Percentiles rank a stretch among this genome's conserved stretches.
Conservation (phyloP, 2,888 invertebrate genomes). For the Odontocerum albicorne region DNA sequence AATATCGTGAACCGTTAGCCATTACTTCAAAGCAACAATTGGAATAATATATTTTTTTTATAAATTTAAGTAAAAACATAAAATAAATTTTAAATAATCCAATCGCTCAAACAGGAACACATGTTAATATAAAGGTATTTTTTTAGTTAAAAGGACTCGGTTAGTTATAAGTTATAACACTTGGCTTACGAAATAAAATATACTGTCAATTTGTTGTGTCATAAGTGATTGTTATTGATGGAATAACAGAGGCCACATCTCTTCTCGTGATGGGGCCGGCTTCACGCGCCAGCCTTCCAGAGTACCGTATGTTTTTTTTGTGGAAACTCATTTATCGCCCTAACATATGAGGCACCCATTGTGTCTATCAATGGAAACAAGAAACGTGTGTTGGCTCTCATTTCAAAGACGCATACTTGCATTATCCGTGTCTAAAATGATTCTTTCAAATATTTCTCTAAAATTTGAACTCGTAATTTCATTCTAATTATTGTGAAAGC, state of each 20-base stretch:
- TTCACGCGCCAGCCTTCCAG: constrained; percentile 16
- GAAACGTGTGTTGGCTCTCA: constrained; percentile 1
- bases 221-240: constrained; percentile 35
- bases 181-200: constrained; percentile 16
- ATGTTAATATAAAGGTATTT: no score
- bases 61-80: no score
- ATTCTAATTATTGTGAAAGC: no score
- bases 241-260: constrained; percentile 24
- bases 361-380: constrained; percentile 30
- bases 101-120: no score
- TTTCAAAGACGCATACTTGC: background rate
- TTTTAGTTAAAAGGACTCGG: background rate
- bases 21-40: no score
- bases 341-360: constrained; percentile 27
- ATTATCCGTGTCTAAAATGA: no score
- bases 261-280: constrained; percentile 9
- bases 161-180: background rate
- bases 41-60: no score
- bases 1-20: no score
- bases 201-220: constrained; percentile 36
- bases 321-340: constrained; percentile 27
- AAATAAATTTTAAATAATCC: no score
- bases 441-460: no score
- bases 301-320: constrained; percentile 33
- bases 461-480: no score